Conservation (phyloP, 2,113 vertebrate genomes). For the Eonycteris spelaea region DNA sequence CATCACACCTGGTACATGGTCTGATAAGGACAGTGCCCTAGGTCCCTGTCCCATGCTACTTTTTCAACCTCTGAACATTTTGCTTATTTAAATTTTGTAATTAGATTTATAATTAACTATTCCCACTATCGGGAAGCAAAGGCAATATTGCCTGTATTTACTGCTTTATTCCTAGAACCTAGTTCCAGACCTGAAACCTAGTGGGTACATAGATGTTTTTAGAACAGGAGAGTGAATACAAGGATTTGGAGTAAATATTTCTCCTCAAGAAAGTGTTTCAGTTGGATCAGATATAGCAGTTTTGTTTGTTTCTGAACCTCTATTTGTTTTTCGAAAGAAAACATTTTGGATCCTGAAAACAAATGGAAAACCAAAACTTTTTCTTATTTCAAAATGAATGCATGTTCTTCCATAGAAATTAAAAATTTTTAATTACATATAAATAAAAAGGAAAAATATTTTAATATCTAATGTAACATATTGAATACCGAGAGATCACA, state of each 20-base stretch:
- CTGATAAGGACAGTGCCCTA: neutral
- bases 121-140: neutral
- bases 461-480: neutral
- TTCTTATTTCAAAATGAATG: neutral
- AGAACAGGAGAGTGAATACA: neutral
- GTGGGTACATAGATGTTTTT: neutral
- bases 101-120: neutral
- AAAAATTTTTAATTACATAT: neutral
- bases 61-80: neutral
- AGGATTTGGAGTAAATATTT: neutral
- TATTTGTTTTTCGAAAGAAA: neutral
- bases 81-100: neutral
- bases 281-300: neutral
- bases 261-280: neutral
- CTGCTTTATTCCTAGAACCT: neutral
- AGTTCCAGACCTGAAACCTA: neutral
- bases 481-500: neutral
- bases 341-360: neutral
- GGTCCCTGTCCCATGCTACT: neutral
- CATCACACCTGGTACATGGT: neutral
- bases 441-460: neutral
- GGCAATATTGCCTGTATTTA: neutral
- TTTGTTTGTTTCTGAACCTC: neutral
- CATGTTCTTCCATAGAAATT: neutral
- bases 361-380: neutral